Evolutionary conservation across 2,888 invertebrate species (phyloP).

Genomic region (Caenorhabditis macrosperma): DNA sequence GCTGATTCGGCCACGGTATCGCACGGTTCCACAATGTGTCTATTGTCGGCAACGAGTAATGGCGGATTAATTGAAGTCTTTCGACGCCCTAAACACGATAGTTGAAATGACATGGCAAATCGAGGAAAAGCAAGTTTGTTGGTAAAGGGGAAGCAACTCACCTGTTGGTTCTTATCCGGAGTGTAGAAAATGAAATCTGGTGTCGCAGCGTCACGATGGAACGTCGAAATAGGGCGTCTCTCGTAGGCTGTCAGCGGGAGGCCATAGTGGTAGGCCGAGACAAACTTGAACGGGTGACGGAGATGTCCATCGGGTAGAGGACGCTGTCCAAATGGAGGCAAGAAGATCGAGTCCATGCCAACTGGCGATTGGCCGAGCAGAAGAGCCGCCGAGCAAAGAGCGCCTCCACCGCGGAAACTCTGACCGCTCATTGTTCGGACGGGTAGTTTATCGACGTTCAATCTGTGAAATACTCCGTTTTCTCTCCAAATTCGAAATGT

Average conservation of each 20-base stretch:
- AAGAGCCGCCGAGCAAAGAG: neutral
- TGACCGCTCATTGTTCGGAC: constrained; percentile 44
- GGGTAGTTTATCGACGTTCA: neutral
- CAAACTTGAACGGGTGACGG: constrained; percentile 47
- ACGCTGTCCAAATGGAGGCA: neutral
- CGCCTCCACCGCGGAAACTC: constrained; percentile 8
- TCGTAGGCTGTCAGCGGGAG: constrained; percentile 22
- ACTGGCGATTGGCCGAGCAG: neutral
- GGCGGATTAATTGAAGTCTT: constrained; percentile 18
- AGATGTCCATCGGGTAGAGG: constrained; percentile 20
- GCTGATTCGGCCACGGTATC: constrained; percentile 63
- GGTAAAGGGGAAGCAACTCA: neutral
- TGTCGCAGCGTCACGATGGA: constrained; percentile 64
- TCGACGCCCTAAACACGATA: constrained; percentile 26
- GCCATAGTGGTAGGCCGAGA: constrained; percentile 29
- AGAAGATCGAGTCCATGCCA: neutral
- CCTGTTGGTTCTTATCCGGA: neutral
- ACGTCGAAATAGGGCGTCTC: constrained; percentile 65
- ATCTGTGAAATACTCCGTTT: constrained; percentile 1
- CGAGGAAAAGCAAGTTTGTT: constrained; percentile 1
- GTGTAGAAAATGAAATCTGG: constrained; percentile 78
- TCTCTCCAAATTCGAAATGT: neutral
- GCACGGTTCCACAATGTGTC: neutral
- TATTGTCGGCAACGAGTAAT: constrained; percentile 13
- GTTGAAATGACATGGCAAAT: too few relatives aligned